phyloP scores from a whole-genome alignment of 2,888 invertebrate genomes.

The Neoaliturus tenellus region DNA sequence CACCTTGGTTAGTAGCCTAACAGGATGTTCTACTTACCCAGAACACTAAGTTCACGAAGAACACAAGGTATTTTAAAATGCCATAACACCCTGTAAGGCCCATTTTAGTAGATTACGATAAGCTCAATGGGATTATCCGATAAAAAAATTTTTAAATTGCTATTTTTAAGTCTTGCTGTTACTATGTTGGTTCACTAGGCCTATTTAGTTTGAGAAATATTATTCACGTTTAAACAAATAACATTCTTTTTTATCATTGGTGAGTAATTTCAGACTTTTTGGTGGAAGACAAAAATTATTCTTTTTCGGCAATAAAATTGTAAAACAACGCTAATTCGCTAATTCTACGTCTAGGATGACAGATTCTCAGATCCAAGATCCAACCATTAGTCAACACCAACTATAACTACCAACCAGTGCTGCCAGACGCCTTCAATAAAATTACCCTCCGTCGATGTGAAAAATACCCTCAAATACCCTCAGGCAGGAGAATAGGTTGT shows the following conservation, averaged over 20 bases:
- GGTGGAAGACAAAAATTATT: neutral
- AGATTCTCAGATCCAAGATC: neutral
- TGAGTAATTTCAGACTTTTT: neutral
- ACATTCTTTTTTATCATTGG: neutral
- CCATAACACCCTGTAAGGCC: constrained; percentile 83
- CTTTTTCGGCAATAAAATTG: neutral
- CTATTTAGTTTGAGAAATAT: neutral
- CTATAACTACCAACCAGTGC: too few relatives aligned
- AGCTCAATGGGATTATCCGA: too few relatives aligned
- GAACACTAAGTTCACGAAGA: constrained; percentile 83
- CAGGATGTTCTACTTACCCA: constrained; percentile 77
- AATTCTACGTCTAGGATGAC: neutral
- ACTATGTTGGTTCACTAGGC: neutral
- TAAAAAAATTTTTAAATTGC: too few relatives aligned
- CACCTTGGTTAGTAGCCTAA: neutral
- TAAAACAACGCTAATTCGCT: neutral
- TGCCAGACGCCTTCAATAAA: too few relatives aligned
- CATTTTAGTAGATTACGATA: constrained; percentile 73
- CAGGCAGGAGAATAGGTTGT: too few relatives aligned
- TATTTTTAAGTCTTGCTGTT: too few relatives aligned
- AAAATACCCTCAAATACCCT: too few relatives aligned
- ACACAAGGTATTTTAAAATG: constrained; percentile 82
- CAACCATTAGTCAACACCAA: neutral
- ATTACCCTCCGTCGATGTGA: too few relatives aligned
- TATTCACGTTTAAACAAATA: neutral